Base-by-base conservation (phyloP, 2,888 invertebrate genomes). In the Polyommatus icarus region DNA sequence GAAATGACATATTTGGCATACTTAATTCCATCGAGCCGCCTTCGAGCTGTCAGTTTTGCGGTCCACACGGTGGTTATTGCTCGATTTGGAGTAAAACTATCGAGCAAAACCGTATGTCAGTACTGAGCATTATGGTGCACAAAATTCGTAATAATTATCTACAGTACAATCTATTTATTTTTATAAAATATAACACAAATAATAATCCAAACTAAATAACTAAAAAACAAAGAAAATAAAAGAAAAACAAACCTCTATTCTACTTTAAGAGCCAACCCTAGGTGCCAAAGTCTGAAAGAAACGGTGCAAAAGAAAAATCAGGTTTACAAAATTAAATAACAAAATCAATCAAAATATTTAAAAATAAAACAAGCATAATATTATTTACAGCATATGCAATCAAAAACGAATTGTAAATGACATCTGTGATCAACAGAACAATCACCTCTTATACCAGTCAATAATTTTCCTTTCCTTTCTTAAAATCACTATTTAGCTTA, bases 271-370 rank as follows among this genome's bases (percentile, higher is more conserved):
- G 82, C 90, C 87, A 84, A 92, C 91, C 87, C 91, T 93, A 88
- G 90, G 86, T 84, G 90, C 85, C 85, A 90, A 83, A 83, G 85
- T 93, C 93, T 94, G 93, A 85, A 92, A 83, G 81, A 81, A 82
- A 78, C 77, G 76, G 78, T 79, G 79, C 79, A 20, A 80, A 79
- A 82, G 67, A 80, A 8, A 79, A 76, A 50, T 71, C 24, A 80
- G 78, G 71, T 67, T 15, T 15, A 12, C 36, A 36, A 29, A 78
- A n/a, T n/a, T n/a, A n/a, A n/a, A 78, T 77, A 76, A 82, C 61
- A 71, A 57, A 72, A 57, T 73, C 20, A 57, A 20, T 18, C 24
- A 8, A 20, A 61, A 71, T 77, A 78, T 76, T 76, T 73, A 57
- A 78, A 76, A 78, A 76, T 73, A 57, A 78, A 76, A 78, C 72